These are phyloP conservation scores for Apostichopus leukothele DNA, from an alignment of 53 echinoderm and acorn worm genomes.

Conservation along the genomic window DNA sequence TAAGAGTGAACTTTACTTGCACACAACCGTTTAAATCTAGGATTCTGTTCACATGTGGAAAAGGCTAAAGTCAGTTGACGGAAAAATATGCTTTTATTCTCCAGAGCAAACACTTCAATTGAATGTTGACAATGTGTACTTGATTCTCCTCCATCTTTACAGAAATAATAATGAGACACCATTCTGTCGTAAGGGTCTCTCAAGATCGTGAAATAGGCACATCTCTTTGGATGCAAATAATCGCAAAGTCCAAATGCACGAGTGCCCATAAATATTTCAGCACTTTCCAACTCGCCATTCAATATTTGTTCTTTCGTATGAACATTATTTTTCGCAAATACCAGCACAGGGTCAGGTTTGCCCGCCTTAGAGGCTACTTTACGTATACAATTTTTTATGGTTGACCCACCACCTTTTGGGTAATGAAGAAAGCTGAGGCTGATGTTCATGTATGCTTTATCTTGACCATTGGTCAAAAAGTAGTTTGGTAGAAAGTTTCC, in stretches of 20 bases:
- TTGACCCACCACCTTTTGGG: constrained; percentile 23
- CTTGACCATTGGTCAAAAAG: neutral
- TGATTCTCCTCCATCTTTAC: constrained; percentile 9
- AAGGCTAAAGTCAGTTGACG: neutral
- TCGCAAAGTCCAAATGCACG: constrained; percentile 4
- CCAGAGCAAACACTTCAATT: constrained; percentile 12
- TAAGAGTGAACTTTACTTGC: neutral
- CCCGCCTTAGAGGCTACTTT: neutral
- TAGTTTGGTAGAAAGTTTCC: constrained; percentile 22
- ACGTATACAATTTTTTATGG: constrained; percentile 2
- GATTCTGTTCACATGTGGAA: neutral
- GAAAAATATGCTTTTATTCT: neutral
- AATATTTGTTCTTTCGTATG: neutral
- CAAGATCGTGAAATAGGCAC: constrained; percentile 27
- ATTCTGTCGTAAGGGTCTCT: constrained; percentile 33
- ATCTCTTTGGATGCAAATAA: neutral
- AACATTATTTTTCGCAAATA: neutral
- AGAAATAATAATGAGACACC: constrained; percentile 32
- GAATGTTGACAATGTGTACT: neutral
- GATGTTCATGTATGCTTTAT: neutral
- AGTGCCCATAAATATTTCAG: constrained; percentile 17
- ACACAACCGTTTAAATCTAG: neutral
- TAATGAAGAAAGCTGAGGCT: constrained; percentile 18
- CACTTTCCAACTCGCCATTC: neutral
- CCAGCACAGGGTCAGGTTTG: neutral